These are phyloP conservation scores for Trissolcus japonicus DNA, from an alignment of 2,888 invertebrate species.

Conservation along the genomic window DNA sequence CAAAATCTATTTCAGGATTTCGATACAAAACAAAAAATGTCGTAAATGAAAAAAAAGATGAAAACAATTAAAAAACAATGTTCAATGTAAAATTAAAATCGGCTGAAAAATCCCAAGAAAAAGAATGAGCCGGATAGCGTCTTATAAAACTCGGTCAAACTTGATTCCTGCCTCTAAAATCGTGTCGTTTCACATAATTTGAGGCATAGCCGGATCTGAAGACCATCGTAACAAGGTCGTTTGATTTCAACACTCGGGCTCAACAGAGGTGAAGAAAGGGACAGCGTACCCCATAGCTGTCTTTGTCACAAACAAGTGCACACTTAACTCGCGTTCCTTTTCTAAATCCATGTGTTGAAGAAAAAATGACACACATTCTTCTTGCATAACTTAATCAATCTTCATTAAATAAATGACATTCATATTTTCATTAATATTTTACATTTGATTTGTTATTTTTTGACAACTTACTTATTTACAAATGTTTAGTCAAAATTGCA, in stretches of 20 bases:
- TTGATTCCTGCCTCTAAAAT: slow-evolving; percentile 7
- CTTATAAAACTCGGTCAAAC: slow-evolving; percentile 13
- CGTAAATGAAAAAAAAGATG: background rate
- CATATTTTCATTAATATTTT: too few relatives aligned
- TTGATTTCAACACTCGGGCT: slow-evolving; percentile 28
- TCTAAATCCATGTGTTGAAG: slow-evolving; percentile 3
- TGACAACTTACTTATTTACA: too few relatives aligned
- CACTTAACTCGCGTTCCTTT: slow-evolving; percentile 9
- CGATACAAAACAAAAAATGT: background rate
- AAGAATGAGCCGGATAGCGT: background rate
- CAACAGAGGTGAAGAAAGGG: slow-evolving; percentile 27
- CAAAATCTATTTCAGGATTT: background rate
- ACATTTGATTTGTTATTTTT: too few relatives aligned
- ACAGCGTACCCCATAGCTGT: slow-evolving; percentile 11
- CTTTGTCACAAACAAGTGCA: slow-evolving; percentile 17
- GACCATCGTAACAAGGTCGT: slow-evolving; percentile 35
- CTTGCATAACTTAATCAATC: background rate
- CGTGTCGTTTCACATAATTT: slow-evolving; percentile 32
- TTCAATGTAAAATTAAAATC: background rate
- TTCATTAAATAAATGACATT: background rate
- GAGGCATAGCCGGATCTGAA: slow-evolving; percentile 39
- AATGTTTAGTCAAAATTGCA: too few relatives aligned
- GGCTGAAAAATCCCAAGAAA: slow-evolving; percentile 9
- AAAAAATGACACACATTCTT: slow-evolving; percentile 19
- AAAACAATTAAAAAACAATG: background rate